Evolutionary conservation across 2,797 vertebrate species (phyloP).

Genomic region (Sternarchorhynchus goeldii): DNA sequence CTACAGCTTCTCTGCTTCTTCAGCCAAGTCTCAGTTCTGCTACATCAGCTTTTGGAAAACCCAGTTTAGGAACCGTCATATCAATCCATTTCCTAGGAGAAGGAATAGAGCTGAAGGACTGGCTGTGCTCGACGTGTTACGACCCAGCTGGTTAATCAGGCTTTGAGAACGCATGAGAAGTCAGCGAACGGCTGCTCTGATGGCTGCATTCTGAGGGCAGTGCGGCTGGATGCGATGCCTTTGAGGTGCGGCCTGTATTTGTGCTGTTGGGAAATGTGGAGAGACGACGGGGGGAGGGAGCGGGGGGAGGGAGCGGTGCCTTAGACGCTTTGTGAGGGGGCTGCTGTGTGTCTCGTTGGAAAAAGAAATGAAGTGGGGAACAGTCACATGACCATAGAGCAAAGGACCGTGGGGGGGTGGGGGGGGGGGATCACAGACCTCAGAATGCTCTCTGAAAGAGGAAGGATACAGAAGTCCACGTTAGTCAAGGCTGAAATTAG

Average conservation of each 20-base stretch:
- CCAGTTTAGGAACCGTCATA: constrained; percentile 65
- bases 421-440: constrained; percentile 64
- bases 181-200: constrained; percentile 73
- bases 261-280: constrained; percentile 47
- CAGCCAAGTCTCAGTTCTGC: constrained; percentile 30
- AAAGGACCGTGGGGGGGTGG: constrained; percentile 75
- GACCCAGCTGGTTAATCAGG: constrained; percentile 66
- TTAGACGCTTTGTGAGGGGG: constrained; percentile 43
- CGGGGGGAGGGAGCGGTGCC: constrained; percentile 39
- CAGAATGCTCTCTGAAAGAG: constrained; percentile 29
- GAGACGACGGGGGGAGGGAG: constrained; percentile 2
- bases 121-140: constrained; percentile 66
- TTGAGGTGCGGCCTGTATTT: constrained; percentile 55
- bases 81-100: constrained; percentile 65
- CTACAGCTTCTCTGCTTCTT: not conserved
- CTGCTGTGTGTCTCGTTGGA: constrained; percentile 10
- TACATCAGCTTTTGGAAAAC: constrained; percentile 49
- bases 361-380: constrained; percentile 76
- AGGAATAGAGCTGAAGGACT: constrained; percentile 63
- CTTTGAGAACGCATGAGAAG: constrained; percentile 70
- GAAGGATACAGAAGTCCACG: constrained; percentile 13
- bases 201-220: constrained; percentile 71
- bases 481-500: constrained; percentile 46
- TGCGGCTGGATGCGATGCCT: constrained; percentile 71
- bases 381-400: constrained; percentile 75